phyloP scores from a whole-genome alignment of 2,888 invertebrate species.

The Drosophila paucipuncta region DNA sequence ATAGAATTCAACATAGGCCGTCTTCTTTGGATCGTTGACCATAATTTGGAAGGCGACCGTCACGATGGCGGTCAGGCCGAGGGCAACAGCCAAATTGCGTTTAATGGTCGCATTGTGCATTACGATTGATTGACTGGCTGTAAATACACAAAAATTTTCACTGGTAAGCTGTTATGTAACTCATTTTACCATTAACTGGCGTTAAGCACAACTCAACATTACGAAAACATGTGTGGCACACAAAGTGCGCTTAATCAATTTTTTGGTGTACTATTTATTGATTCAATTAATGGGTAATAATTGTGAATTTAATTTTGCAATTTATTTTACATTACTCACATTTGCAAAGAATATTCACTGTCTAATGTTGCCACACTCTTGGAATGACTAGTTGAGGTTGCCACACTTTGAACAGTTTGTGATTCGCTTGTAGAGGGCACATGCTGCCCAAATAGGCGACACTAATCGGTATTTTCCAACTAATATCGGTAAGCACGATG shows the following conservation, averaged over 20 bases:
- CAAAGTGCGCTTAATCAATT: background rate
- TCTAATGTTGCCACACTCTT: slow-evolving; percentile 33
- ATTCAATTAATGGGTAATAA: background rate
- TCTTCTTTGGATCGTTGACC: slow-evolving; percentile 87
- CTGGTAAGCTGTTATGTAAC: slow-evolving; percentile 68
- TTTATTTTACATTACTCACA: slow-evolving; percentile 55
- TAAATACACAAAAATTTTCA: slow-evolving; percentile 29
- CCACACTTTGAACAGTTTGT: slow-evolving; percentile 9
- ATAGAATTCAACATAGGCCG: slow-evolving; percentile 90
- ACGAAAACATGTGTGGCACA: background rate
- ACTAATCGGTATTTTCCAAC: background rate
- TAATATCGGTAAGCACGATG: background rate
- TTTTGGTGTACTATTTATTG: background rate
- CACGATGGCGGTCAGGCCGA: slow-evolving; percentile 82
- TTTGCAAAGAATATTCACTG: slow-evolving; percentile 47
- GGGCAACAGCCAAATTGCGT: slow-evolving; percentile 86
- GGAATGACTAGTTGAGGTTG: background rate
- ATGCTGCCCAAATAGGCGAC: background rate
- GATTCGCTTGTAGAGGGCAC: background rate
- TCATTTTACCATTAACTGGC: slow-evolving; percentile 3
- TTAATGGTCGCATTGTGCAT: slow-evolving; percentile 88
- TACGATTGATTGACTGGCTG: slow-evolving; percentile 25
- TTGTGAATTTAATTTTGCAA: background rate
- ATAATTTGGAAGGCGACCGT: slow-evolving; percentile 86
- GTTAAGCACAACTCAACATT: background rate